These are phyloP conservation scores for Pyralis farinalis DNA, from an alignment of 2,888 invertebrate genomes.

Conservation along the genomic window DNA sequence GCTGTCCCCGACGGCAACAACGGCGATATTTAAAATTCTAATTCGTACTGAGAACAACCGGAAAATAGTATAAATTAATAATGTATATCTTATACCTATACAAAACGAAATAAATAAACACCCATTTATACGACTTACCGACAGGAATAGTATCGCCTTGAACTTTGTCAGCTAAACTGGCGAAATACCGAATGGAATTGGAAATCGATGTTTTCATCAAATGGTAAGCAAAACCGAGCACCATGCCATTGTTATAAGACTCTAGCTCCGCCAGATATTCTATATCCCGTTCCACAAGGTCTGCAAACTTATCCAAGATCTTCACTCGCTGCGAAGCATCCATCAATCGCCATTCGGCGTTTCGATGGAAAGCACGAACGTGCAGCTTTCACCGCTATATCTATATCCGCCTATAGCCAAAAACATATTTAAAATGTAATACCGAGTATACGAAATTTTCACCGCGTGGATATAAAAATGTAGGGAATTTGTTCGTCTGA, in stretches of 20 bases:
- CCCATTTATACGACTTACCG: conserved; percentile 37
- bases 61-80: no score
- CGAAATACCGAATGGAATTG: conserved; percentile 86
- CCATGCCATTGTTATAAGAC: conserved; percentile 95
- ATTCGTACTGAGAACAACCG: no score
- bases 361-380: conserved; percentile 84
- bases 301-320: conserved; percentile 87
- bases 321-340: conserved; percentile 89
- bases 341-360: conserved; percentile 88
- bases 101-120: no score
- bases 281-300: conserved; percentile 88
- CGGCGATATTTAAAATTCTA: no score
- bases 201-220: conserved; percentile 64
- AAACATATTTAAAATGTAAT: no score
- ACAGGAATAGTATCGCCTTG: conserved; percentile 86
- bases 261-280: conserved; percentile 90
- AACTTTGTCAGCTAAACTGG: conserved; percentile 94
- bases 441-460: no score
- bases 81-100: no score
- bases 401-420: conserved; percentile 82
- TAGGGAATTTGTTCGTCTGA: no score
- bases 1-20: no score
- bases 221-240: conserved; percentile 81
- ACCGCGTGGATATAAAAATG: no score
- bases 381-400: conserved; percentile 89